Evolutionary conservation across 2,888 invertebrate species (phyloP), one percentile per base, ranked within the genome.

Genomic region (Tiliacea citrago): DNA sequence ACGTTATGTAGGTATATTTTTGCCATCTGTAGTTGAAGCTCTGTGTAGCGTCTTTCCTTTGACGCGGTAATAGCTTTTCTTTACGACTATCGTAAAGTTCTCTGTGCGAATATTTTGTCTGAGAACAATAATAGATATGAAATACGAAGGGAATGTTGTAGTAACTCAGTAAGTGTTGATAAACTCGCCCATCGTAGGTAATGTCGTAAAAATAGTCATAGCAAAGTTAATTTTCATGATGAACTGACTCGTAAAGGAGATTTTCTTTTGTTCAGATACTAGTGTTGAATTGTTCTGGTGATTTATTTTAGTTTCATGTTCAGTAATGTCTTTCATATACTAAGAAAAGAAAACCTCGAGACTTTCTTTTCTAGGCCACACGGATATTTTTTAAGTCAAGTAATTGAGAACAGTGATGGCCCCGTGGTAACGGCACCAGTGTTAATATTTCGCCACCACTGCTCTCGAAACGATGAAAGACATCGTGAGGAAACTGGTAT

Each of bases 81-180:
- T 87, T 93, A 92, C 84, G 90, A 86, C 87, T 79, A 86, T 89
- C 90, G 86, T 92, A 92, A 92, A 92, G 84, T 83, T 85, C 86
- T 85, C 84, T 76, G 71, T 79, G 75, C 85, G 85, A 89, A 89
- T 88, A 86, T 88, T 85, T 89, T 87, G 84, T 87, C 89, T 84
- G 75, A 82, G 86, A 86, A 90, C 89, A 92, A 91, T 90, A 90
- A 89, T 85, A 83, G 74, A 83, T 78, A 82, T 83, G 79, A 81
- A 85, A 84, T 83, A 85, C 81, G 78, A 77, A 75, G 66, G 16
- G 62, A 85, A 75, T 75, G 60, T 47, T 74, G 63, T 68, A 68
- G 70, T 83, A 83, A 79, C 83, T 79, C 83, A 63, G 72, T 82
- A 86, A 86, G 73, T 82, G 77, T 82, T 82, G 85, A 84, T 86